These are phyloP conservation scores for Carabus problematicus DNA, from an alignment of 2,888 invertebrate genomes.

Conservation along the genomic window DNA sequence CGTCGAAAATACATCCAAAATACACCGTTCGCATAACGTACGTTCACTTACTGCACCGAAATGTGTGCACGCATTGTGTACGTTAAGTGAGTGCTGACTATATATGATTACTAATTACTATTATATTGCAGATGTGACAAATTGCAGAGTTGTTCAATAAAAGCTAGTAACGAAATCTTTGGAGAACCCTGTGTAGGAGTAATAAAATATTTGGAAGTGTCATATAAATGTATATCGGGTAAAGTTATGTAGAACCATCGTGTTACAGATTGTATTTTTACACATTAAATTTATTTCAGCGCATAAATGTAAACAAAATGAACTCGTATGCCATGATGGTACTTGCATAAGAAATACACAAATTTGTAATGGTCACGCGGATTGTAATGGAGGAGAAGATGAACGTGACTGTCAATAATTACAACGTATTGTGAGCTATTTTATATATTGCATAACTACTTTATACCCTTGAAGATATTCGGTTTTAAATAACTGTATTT, in stretches of 20 bases:
- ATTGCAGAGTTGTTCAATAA: neutral
- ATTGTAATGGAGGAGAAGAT: conserved; percentile 11
- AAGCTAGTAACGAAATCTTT: neutral
- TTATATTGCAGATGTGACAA: conserved; percentile 4
- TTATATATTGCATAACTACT: no score
- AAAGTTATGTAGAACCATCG: neutral
- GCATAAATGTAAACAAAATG: neutral
- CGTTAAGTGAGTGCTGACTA: no score
- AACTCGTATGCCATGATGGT: neutral
- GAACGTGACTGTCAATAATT: neutral
- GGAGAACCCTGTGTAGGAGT: conserved; percentile 2
- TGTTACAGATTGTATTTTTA: neutral
- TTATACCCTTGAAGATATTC: no score
- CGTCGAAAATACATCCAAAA: no score
- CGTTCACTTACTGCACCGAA: no score
- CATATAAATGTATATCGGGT: conserved; percentile 4
- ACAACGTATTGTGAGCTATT: no score
- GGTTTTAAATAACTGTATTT: no score
- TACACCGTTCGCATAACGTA: no score
- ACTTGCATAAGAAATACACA: neutral
- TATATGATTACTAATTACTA: no score
- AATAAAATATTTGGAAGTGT: conserved; percentile 3
- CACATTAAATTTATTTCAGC: neutral
- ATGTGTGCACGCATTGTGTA: no score
- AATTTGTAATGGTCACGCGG: conserved; percentile 5